Base-by-base conservation (phyloP, 2,888 invertebrate genomes). In the Zelleria hepariella region DNA sequence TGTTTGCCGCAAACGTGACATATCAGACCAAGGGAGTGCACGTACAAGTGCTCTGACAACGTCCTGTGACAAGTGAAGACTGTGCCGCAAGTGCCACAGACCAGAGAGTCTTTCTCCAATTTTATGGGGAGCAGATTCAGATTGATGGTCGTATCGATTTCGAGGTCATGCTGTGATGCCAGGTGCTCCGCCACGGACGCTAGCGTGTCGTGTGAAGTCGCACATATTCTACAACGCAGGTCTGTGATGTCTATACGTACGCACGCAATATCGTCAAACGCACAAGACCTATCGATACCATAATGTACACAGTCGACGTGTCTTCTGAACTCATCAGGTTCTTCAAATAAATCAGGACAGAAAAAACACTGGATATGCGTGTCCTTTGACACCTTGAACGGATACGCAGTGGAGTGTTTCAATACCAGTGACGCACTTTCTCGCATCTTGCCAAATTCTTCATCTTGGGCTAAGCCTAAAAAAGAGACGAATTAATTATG, bases 1-100 rank as follows among this genome's bases (percentile, higher is more conserved):
- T 51, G 42, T 5, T 47, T 51, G n/a, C 59, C 61, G 58, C 64
- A 64, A 6, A 52, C 8, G 4, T 58, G 52, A 47, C 64, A 64
- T 4, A 58, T 48, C n/a, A 48, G n/a, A n/a, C 20, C 27, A 18
- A 18, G 21, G 20, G 51, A 24, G 20, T 57, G 60, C 8, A 21
- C 20, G 7, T 10, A 24, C 15, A 48, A 23, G 42, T 60, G 60
- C 3, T 10, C 15, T 21, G 25, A 51, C 23, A 60, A 24, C 18
- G 10, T 20, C 8, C 10, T 15, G 47, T 57, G 48, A 6, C n/a
- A 20, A 1, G 42, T 5, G 27, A 49, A 57, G 8, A 18, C 5
- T 8, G 47, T 58, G 10, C 48, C 47, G 24, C 60, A 60, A 2
- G 48, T 25, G 10, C 23, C 23, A 26, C 60, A 60, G 7, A 7